phyloP scores from a whole-genome alignment of 2,888 invertebrate genomes.

The Cecidostiba fungosa region DNA sequence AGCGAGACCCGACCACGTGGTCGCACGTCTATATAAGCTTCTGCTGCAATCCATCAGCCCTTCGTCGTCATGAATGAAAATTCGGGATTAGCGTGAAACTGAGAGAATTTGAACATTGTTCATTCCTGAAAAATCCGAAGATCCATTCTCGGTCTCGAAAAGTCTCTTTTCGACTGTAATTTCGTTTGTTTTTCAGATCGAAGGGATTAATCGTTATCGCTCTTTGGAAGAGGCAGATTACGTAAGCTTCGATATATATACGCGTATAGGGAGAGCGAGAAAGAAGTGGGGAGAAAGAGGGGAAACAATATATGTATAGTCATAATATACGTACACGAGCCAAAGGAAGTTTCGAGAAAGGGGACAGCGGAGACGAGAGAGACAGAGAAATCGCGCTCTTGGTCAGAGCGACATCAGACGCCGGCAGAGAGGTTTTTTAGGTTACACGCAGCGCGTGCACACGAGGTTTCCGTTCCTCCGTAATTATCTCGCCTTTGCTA shows the following conservation, averaged over 20 bases:
- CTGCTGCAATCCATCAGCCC: not conserved
- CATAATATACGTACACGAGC: not conserved
- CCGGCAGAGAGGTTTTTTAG: slow-evolving; percentile 55
- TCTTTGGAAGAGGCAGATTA: not conserved
- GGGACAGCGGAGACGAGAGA: slow-evolving; percentile 14
- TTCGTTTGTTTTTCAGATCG: not conserved
- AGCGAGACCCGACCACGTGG: not conserved
- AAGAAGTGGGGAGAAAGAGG: slow-evolving; percentile 1
- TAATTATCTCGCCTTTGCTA: slow-evolving; percentile 19
- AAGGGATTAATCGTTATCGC: slow-evolving; percentile 37
- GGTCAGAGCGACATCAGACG: slow-evolving; percentile 56
- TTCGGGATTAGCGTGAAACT: not conserved
- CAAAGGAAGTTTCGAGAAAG: slow-evolving; percentile 58
- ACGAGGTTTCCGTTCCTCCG: slow-evolving; percentile 50
- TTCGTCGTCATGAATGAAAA: not conserved
- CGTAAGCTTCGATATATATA: not conserved
- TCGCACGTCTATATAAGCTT: not conserved
- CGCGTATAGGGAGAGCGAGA: not conserved
- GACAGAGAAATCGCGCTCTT: not conserved
- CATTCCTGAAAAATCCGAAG: not conserved
- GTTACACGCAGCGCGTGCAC: slow-evolving; percentile 43
- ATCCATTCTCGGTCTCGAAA: not conserved
- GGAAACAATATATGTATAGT: not conserved
- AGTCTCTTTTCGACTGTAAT: not conserved
- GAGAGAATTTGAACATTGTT: not conserved